Percentiles rank a stretch among this genome's conserved stretches.
These are phyloP conservation scores for Caenorhabditis tropicalis DNA, from an alignment of 1,140 invertebrate genomes.

Conservation along the genomic window DNA sequence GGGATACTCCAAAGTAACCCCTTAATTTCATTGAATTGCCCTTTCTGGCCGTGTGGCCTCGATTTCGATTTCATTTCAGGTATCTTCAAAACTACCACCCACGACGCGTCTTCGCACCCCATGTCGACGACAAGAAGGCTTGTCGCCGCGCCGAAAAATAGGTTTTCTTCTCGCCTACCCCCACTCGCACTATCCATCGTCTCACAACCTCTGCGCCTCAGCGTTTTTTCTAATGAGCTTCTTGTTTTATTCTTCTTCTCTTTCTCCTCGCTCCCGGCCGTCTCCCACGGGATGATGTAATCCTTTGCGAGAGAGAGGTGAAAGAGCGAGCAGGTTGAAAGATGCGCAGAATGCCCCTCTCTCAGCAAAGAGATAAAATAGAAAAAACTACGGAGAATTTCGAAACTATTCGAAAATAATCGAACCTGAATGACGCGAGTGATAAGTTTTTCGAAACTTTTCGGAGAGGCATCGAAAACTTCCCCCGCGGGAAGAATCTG, in stretches of 20 bases:
- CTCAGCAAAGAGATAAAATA: conserved; percentile 1
- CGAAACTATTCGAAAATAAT: conserved; percentile 29
- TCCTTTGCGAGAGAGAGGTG: conserved; percentile 16
- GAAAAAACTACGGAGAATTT: conserved; percentile 4
- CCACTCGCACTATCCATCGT: neutral
- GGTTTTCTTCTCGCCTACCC: neutral
- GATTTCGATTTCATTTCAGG: conserved; percentile 18
- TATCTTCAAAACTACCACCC: conserved; percentile 10
- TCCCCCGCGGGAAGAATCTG: neutral
- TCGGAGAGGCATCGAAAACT: neutral
- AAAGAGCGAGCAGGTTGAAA: conserved; percentile 21
- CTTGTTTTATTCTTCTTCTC: neutral
- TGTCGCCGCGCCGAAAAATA: conserved; percentile 7
- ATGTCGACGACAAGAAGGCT: conserved; percentile 25
- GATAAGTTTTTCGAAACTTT: neutral
- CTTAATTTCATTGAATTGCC: neutral
- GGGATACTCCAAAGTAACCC: neutral
- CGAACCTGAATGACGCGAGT: neutral
- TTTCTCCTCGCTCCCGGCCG: neutral
- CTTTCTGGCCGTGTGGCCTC: neutral
- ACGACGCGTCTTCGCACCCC: conserved; percentile 1
- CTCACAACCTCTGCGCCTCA: neutral
- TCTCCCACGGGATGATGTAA: conserved; percentile 39
- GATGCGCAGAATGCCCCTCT: conserved; percentile 22
- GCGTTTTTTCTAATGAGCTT: conserved; percentile 4